Evolutionary conservation across 1,140 invertebrate genomes (phyloP), one percentile per base, ranked within the genome.

Genomic region (Drosophila parvula): DNA sequence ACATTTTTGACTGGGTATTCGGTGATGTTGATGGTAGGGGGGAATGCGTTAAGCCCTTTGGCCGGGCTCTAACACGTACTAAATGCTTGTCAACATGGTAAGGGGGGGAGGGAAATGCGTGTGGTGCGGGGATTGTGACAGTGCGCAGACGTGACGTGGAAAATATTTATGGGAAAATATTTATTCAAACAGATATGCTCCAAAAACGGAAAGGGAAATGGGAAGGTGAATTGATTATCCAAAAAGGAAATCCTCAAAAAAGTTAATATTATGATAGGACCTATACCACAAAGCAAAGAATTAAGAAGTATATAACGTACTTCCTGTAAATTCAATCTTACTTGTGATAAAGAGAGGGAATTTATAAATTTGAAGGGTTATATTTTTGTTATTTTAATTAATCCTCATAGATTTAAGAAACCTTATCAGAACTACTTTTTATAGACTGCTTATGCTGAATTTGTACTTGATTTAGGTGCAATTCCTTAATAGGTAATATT

Each of bases 1-100:
- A 80, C 80, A 75, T 70, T 70, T 79, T 75, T 62, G 75, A 70
- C 74, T 75, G 67, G 50, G 62, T 69, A 53, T 69, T 50, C 9
- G 61, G 38, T 14, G 45, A 1, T 36, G 36, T 4, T 27, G 4
- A 14, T n/a, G 38, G 38, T 12, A 14, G 2, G 64, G 41, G 30
- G 50, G 36, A 48, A 61, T 70, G 68, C 68, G 68, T 70, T 58
- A 71, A 71, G 68, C 68, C 68, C 68, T 71, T 71, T 58, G 65
- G 65, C 67, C 65, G 50, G 56, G 65, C 50, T 71, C 65, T 79
- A 82, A 79, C 76, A 82, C 75, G 79, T 83, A 75, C 62, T 82
- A 82, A 83, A 83, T 71, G 68, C 65, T 71, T 71, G 68, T 71
- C 68, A 71, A 71, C 43, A 70, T 30, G 18, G 16, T 27, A 10